Evolutionary conservation across 2,113 vertebrate genomes (phyloP).

Genomic region (Regulus satrapa): DNA sequence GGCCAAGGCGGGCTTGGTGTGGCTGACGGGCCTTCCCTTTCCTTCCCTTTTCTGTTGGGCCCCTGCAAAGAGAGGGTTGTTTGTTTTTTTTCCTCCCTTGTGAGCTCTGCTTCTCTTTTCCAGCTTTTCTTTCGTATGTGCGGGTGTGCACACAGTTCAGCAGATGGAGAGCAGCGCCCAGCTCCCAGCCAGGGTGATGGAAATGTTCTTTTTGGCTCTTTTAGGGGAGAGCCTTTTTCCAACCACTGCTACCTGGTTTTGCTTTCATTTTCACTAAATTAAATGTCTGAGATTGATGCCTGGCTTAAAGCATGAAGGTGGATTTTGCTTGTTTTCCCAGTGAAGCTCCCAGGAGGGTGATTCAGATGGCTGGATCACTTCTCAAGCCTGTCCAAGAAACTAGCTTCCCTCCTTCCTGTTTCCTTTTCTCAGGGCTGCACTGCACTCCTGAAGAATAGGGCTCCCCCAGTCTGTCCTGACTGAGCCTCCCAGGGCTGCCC

Average conservation of each 20-base stretch:
- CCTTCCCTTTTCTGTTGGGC: background rate
- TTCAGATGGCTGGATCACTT: background rate
- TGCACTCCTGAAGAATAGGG: background rate
- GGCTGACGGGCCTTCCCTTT: background rate
- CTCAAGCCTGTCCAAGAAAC: background rate
- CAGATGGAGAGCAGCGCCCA: accelerated
- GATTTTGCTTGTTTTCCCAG: background rate
- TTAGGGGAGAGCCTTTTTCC: background rate
- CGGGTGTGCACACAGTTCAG: accelerated
- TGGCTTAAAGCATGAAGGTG: background rate
- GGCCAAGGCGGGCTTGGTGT: background rate
- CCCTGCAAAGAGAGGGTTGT: background rate
- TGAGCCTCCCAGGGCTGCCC: background rate
- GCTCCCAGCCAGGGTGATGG: accelerated
- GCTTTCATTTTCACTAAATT: background rate
- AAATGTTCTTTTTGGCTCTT: background rate
- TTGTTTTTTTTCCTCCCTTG: background rate
- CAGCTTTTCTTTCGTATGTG: background rate
- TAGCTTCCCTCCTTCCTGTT: background rate
- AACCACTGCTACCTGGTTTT: background rate
- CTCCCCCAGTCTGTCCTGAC: accelerated
- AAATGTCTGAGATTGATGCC: background rate
- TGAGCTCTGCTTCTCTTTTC: background rate
- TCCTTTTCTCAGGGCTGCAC: background rate
- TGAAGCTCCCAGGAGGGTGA: background rate